Evolutionary conservation across 2,113 vertebrate genomes (phyloP).

Genomic region (Glaucidium brasilianum): DNA sequence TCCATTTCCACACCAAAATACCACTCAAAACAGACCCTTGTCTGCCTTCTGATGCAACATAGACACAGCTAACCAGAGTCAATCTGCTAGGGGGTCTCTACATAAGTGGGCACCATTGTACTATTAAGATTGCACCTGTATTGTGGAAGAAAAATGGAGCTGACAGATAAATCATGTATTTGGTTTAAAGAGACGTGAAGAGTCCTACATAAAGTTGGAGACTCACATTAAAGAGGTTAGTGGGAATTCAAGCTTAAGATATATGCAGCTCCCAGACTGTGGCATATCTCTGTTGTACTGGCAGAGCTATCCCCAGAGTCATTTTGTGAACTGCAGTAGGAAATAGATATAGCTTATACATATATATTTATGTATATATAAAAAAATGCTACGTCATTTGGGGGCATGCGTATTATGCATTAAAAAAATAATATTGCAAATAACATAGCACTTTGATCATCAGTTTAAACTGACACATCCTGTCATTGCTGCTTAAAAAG

Average conservation of each 20-base stretch:
- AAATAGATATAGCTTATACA: neutral
- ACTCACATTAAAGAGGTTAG: neutral
- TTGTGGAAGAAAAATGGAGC: neutral
- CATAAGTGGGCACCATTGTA: neutral
- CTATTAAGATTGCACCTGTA: neutral
- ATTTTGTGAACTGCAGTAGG: neutral
- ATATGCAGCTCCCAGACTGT: neutral
- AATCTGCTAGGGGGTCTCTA: neutral
- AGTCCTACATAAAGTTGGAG: neutral
- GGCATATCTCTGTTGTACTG: neutral
- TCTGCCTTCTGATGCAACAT: neutral
- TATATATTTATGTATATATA: neutral
- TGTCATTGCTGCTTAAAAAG: neutral
- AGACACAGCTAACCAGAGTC: neutral
- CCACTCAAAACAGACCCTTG: neutral
- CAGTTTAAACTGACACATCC: neutral
- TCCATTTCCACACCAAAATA: neutral
- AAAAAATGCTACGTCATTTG: neutral
- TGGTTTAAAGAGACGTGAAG: neutral
- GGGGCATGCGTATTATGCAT: neutral
- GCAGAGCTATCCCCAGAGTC: neutral
- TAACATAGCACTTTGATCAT: neutral
- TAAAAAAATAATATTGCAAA: neutral
- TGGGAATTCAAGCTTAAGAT: neutral
- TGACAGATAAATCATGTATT: accelerated